Base-by-base conservation (phyloP, 2,888 invertebrate genomes). In the Idaea dimidiata region DNA sequence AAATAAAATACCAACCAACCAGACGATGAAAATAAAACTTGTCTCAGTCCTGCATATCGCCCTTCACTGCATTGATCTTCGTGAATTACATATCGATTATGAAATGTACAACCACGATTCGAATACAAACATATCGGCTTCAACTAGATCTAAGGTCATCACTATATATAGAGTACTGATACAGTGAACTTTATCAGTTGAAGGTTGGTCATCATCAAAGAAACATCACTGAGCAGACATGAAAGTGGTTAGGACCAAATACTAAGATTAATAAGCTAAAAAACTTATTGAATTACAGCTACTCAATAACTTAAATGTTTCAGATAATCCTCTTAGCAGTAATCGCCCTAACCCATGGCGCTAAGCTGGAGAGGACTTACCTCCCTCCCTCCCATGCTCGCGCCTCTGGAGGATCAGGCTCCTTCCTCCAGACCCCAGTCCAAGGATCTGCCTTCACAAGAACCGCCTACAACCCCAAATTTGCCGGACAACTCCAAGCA, bases 151-250 rank as follows among this genome's bases (percentile, higher is more conserved):
- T 82, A 86, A 69, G 75, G 75, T 79, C 81, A 77, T 74, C 64
- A 73, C 78, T 91, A 91, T 91, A 91, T 86, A 91, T 89, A 91
- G 80, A 81, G 82, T 81, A 79, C 78, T 76, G 72, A 72, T 67
- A 76, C 70, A 74, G 68, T 67, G 70, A 73, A 80, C 75, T 76
- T 82, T 83, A 89, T 89, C 91, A 91, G 84, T 88, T 75, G 78
- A 70, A 77, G 71, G 68, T 73, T 72, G 70, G 72, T 66, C 75
- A 80, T 77, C 80, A 74, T 72, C 69, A 68, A 61, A 72, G 75
- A 76, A 76, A 78, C 77, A 80, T 71, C 68, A 62, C 55, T 61
- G 54, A 63, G 72, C 70, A 71, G 80, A 79, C 69, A 89, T 89
- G 89, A 89, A 82, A 83, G 76, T 84, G 87, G 90, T 90, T 62